Evolutionary conservation across 2,888 invertebrate genomes (phyloP), one percentile per base, ranked within the genome.

Genomic region (Apotomis turbidana): DNA sequence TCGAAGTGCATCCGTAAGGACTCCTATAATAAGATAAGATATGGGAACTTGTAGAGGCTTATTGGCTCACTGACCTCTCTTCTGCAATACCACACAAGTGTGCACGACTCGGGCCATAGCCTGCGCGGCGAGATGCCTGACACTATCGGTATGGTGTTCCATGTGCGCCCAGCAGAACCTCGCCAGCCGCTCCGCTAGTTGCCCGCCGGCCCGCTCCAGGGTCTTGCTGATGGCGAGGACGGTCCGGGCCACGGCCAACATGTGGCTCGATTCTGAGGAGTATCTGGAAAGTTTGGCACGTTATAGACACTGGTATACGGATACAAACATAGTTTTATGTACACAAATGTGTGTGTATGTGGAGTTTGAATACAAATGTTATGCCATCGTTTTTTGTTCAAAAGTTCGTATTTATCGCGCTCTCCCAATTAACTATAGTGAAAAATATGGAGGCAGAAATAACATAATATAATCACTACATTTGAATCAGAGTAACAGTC

Each of bases 131-230:
- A 95, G 86, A 79, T 95, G 95, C 0, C 95, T 85, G 38, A 96
- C 95, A 76, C 95, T 94, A 81, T 96, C 96, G 83, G 95, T 93
- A 79, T 94, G 93, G 85, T 95, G 95, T 63, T 96, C 95, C 60
- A 96, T 85, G 78, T 95, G 94, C 0, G 90, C 84, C 93, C 95
- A 94, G 36, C 94, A 88, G 83, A 94, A 95, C 36, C 70, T 60
- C 64, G 87, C 78, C 72, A 89, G 76, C 0, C 57, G 51, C 0
- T 81, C 80, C 61, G 83, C 79, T 3, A 87, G 70, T 4, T 58
- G 59, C 3, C 59, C 41, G 61, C 76, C 71, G 13, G 9, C 12
- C 2, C 41, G 0, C 58, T 77, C 71, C 3, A 89, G 75, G 0
- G 75, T 72, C 69, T 84, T 86, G 74, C 89, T 86, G 57, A 91